Conservation (phyloP, 2,888 invertebrate genomes). For the Drosophila dives region DNA sequence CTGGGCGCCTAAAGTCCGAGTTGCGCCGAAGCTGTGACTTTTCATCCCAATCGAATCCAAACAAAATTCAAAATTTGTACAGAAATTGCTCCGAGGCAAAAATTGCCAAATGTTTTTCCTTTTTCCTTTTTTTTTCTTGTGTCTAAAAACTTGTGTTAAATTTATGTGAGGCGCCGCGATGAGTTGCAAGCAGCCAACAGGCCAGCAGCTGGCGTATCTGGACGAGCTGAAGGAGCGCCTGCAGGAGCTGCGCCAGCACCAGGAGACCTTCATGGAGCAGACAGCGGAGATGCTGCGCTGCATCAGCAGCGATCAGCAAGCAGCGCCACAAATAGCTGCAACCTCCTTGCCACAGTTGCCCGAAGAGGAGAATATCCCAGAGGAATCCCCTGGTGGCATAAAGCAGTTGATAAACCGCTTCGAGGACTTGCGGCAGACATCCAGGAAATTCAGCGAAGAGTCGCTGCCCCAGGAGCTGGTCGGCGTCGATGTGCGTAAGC, state of each 20-base stretch:
- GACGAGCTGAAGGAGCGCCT: slow-evolving; percentile 68
- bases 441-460: slow-evolving; percentile 55
- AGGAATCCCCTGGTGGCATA: slow-evolving; percentile 26
- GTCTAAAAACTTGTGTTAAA: slow-evolving; percentile 22
- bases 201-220: slow-evolving; percentile 64
- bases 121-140: slow-evolving; percentile 17
- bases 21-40: background rate
- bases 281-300: slow-evolving; percentile 55
- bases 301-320: slow-evolving; percentile 29
- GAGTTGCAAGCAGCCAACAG: slow-evolving; percentile 51
- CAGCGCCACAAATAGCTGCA: background rate
- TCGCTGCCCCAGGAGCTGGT: slow-evolving; percentile 58
- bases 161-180: slow-evolving; percentile 42
- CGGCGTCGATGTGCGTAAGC: slow-evolving; percentile 59
- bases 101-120: slow-evolving; percentile 39
- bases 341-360: background rate
- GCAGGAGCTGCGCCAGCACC: slow-evolving; percentile 54
- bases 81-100: slow-evolving; percentile 21
- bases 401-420: slow-evolving; percentile 59
- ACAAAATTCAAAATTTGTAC: slow-evolving; percentile 15
- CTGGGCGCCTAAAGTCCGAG: slow-evolving; percentile 7
- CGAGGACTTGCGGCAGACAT: slow-evolving; percentile 62
- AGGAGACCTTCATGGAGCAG: slow-evolving; percentile 59
- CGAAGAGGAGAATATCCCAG: background rate
- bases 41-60: background rate